Conservation (phyloP, 2,797 vertebrate species). For the Sebastes umbrosus region DNA sequence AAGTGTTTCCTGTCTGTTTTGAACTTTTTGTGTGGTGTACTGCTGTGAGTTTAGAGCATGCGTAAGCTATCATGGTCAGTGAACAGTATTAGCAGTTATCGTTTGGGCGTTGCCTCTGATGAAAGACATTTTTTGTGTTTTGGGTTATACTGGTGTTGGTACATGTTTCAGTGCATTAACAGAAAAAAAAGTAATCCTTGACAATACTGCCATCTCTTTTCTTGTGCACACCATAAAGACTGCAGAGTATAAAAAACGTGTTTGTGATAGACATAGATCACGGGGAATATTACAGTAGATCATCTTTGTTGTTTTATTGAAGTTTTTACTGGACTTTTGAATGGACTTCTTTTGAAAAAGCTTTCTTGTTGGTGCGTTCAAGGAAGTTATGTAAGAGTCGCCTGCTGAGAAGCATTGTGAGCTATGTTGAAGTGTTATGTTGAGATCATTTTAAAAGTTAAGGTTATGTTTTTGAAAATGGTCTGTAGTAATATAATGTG, state of each 20-base stretch:
- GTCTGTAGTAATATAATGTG: neutral
- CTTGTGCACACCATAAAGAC: too few relatives aligned
- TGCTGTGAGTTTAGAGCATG: neutral
- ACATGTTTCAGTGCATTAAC: neutral
- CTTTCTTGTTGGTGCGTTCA: neutral
- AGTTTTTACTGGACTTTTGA: neutral
- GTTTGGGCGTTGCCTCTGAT: neutral
- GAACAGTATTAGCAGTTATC: neutral
- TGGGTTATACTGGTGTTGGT: neutral
- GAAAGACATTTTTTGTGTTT: neutral
- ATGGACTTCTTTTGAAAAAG: neutral
- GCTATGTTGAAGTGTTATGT: neutral
- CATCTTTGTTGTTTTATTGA: neutral
- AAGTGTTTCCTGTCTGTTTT: slow-evolving; percentile 1
- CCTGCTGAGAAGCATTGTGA: neutral
- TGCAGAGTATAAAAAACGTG: too few relatives aligned
- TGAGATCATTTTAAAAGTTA: neutral
- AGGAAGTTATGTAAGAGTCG: neutral
- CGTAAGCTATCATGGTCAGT: neutral
- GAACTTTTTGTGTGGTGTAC: neutral
- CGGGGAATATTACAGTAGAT: neutral
- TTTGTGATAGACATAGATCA: neutral
- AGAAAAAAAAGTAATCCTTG: neutral
- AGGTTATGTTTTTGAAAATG: neutral
- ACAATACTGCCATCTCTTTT: neutral